A percentile compares a stretch with the other conserved stretches of the same genome.
Conservation (phyloP, 1,140 invertebrate species). For the Hycleus cichorii region DNA sequence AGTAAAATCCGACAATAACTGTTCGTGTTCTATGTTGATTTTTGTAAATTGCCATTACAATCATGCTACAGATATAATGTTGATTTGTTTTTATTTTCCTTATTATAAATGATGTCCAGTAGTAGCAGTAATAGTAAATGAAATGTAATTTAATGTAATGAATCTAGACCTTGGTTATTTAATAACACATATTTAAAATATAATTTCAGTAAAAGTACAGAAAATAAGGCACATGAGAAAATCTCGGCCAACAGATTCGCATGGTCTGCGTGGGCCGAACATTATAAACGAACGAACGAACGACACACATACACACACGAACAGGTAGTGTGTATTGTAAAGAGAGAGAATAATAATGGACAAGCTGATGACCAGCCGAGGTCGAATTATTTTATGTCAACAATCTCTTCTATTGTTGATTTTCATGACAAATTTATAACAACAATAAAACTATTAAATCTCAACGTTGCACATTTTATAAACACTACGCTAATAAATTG, state of each 20-base stretch:
- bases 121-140: conserved; percentile 3
- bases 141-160: conserved; percentile 23
- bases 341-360: background rate
- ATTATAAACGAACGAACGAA: background rate
- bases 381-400: conserved; percentile 14
- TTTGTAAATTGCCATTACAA: too few relatives aligned
- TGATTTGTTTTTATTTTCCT: too few relatives aligned
- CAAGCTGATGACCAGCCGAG: conserved; percentile 14
- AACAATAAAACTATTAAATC: background rate
- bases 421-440: background rate
- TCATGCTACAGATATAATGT: too few relatives aligned
- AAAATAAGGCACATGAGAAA: conserved; percentile 31
- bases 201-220: conserved; percentile 29
- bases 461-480: too few relatives aligned
- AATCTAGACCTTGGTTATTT: conserved; percentile 22
- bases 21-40: too few relatives aligned
- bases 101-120: too few relatives aligned
- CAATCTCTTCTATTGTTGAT: conserved; percentile 3
- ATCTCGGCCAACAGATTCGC: conserved; percentile 30
- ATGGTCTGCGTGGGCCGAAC: conserved; percentile 29
- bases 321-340: background rate
- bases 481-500: too few relatives aligned
- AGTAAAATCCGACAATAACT: too few relatives aligned
- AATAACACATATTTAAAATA: conserved; percentile 31
- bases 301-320: background rate